Conservation (phyloP, 2,888 invertebrate genomes). For the Emmelina monodactyla region DNA sequence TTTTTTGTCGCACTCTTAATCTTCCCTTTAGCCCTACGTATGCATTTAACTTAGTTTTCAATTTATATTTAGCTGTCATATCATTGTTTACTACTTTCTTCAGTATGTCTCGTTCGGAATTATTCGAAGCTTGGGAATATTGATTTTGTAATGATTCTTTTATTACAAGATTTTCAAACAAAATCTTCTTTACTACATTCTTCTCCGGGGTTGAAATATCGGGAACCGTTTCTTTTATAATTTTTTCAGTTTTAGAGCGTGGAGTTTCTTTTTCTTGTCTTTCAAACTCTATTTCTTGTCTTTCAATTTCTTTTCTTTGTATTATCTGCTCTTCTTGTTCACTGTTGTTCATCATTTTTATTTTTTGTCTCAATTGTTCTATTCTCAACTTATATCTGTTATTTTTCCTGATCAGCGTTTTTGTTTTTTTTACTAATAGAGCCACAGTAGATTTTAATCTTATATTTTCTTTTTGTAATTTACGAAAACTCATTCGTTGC, state of each 20-base stretch:
- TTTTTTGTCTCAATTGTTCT: background rate
- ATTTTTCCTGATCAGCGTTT: background rate
- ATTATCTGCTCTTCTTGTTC: conserved; percentile 7
- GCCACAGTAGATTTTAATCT: background rate
- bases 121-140: conserved; percentile 1
- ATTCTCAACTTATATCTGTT: background rate
- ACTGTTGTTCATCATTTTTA: background rate
- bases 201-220: conserved; percentile 7
- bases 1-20: background rate
- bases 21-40: background rate
- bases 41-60: conserved; percentile 5
- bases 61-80: conserved; percentile 7
- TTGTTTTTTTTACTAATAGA: background rate
- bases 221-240: conserved; percentile 9
- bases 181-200: conserved; percentile 6
- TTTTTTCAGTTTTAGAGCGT: conserved; percentile 10
- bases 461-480: background rate
- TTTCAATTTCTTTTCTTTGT: conserved; percentile 7
- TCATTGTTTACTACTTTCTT: conserved; percentile 8
- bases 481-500: background rate
- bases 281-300: too few species aligned
- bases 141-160: conserved; percentile 5
- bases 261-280: conserved; percentile 12
- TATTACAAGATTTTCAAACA: conserved; percentile 6
- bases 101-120: conserved; percentile 3